These are phyloP conservation scores for Phalacrocorax aristotelis DNA, from an alignment of 2,113 vertebrate species.

Conservation along the genomic window DNA sequence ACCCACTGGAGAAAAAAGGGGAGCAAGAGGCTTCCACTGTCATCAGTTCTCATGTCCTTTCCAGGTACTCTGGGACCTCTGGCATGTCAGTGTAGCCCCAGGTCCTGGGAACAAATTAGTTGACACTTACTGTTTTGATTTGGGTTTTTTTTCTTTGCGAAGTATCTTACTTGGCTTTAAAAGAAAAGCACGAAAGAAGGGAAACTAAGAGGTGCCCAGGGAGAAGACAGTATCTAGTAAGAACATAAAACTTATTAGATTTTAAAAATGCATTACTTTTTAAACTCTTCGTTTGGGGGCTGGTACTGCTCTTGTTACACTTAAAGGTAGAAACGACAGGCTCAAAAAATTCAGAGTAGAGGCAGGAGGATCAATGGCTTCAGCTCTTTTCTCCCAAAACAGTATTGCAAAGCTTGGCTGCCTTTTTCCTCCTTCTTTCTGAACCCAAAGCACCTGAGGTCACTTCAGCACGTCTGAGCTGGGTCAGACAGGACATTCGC, in stretches of 20 bases:
- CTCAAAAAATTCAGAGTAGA: background rate
- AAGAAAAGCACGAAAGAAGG: background rate
- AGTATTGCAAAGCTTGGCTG: background rate
- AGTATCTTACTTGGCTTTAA: background rate
- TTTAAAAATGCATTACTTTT: background rate
- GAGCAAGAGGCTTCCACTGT: background rate
- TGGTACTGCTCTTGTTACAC: background rate
- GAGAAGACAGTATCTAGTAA: background rate
- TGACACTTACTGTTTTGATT: background rate
- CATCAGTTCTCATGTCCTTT: background rate
- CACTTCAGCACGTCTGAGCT: background rate
- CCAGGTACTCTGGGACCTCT: background rate
- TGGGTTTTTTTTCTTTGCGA: background rate
- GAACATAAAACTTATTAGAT: background rate
- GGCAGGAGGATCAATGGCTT: background rate
- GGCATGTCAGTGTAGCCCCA: fast-evolving
- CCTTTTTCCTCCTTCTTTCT: background rate
- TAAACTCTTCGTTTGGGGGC: background rate
- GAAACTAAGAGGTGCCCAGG: background rate
- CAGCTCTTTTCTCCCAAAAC: background rate
- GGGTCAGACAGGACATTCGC: fast-evolving
- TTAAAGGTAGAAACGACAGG: background rate
- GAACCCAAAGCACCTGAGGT: background rate
- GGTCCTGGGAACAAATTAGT: background rate
- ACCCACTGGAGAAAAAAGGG: background rate